These are phyloP conservation scores for Margaritifera margaritifera DNA, from an alignment of 2,888 invertebrate genomes.

Conservation along the genomic window DNA sequence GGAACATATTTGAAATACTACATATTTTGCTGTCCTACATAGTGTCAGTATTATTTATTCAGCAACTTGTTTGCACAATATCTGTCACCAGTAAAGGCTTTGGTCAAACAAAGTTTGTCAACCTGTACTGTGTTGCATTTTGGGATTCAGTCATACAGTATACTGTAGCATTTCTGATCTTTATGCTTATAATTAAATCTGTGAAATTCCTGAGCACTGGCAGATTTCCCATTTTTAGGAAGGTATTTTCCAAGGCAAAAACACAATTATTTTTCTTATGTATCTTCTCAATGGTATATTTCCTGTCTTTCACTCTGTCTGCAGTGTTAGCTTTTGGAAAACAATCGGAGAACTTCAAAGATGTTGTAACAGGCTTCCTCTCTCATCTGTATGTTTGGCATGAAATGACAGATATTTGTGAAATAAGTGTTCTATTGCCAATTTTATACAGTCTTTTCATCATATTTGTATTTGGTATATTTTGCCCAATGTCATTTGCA, in stretches of 20 bases:
- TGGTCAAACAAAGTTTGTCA: constrained; percentile 19
- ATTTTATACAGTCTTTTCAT: no score
- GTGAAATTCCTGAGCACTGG: constrained; percentile 34
- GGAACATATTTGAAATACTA: constrained; percentile 34
- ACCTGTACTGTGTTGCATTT: constrained; percentile 30
- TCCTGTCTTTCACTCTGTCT: constrained; percentile 30
- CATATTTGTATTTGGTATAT: no score
- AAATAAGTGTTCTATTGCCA: no score
- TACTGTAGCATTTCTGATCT: constrained; percentile 22
- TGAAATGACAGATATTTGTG: no score
- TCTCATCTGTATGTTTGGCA: no score
- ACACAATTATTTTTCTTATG: constrained; percentile 16
- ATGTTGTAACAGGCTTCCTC: not conserved
- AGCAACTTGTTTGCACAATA: constrained; percentile 16
- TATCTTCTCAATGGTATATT: constrained; percentile 13
- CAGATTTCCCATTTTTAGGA: constrained; percentile 25
- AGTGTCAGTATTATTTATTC: constrained; percentile 29
- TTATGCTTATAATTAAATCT: constrained; percentile 35
- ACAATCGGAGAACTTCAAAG: constrained; percentile 16
- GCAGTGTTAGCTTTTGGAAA: constrained; percentile 27
- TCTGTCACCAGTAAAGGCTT: not conserved
- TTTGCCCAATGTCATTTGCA: no score
- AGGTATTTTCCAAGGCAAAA: constrained; percentile 18
- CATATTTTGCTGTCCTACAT: constrained; percentile 26
- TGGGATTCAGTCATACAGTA: constrained; percentile 31